Conservation (phyloP, 2,888 invertebrate species). For the Torymus tubicola region DNA sequence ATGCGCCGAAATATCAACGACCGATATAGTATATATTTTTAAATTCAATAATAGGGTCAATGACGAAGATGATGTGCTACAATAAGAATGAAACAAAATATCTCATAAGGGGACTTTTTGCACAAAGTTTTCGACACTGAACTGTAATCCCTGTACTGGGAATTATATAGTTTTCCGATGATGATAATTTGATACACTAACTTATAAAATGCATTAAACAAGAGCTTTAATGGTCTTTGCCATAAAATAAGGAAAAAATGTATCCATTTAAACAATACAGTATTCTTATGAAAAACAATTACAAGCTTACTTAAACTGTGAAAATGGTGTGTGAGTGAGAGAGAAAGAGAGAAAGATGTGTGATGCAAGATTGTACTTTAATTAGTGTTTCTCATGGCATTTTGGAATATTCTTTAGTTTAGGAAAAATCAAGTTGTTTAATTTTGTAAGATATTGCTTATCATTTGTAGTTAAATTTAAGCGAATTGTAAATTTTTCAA, state of each 20-base stretch:
- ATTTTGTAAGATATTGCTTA: slow-evolving; percentile 52
- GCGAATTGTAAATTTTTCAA: slow-evolving; percentile 43
- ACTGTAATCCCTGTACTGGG: slow-evolving; percentile 6
- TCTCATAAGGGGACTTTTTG: slow-evolving; percentile 41
- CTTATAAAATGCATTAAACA: slow-evolving; percentile 47
- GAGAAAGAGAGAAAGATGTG: neutral
- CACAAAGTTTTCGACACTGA: slow-evolving; percentile 29
- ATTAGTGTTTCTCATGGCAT: slow-evolving; percentile 15
- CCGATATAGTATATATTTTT: slow-evolving; percentile 46
- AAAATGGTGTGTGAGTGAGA: no score
- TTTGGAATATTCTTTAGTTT: slow-evolving; percentile 23
- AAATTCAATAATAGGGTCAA: slow-evolving; percentile 46
- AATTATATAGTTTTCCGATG: slow-evolving; percentile 12
- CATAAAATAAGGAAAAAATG: slow-evolving; percentile 41
- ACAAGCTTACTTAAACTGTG: slow-evolving; percentile 29
- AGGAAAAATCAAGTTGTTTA: slow-evolving; percentile 5
- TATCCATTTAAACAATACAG: slow-evolving; percentile 51
- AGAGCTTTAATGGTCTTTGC: slow-evolving; percentile 56
- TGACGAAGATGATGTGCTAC: slow-evolving; percentile 1
- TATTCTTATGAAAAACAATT: slow-evolving; percentile 50
- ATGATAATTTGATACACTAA: slow-evolving; percentile 40
- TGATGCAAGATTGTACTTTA: slow-evolving; percentile 13
- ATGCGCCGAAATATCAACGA: slow-evolving; percentile 33
- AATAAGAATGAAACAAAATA: slow-evolving; percentile 12
- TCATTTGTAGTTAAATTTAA: slow-evolving; percentile 38